Conservation (phyloP, 2,113 vertebrate species). For the Candoia aspera region DNA sequence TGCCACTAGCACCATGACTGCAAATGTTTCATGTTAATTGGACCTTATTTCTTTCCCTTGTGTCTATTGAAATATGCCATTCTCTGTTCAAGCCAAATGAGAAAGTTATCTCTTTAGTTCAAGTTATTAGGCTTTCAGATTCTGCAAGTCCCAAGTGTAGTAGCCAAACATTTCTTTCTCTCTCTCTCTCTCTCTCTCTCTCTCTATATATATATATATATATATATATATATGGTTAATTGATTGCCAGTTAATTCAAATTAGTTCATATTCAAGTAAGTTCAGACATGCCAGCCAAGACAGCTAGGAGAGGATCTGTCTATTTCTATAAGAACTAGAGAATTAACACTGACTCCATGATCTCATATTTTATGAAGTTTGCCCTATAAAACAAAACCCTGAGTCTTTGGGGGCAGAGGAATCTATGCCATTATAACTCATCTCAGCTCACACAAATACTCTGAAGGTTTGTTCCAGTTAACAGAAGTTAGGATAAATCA, state of each 20-base stretch:
- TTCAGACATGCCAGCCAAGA: neutral
- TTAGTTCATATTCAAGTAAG: constrained; percentile 23
- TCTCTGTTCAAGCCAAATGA: constrained; percentile 17
- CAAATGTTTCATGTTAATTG: constrained; percentile 19
- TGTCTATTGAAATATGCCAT: constrained; percentile 13
- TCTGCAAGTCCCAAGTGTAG: constrained; percentile 13
- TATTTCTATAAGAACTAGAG: neutral
- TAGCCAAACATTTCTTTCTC: neutral
- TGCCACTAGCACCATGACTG: neutral
- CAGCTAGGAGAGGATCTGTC: neutral
- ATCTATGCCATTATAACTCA: neutral
- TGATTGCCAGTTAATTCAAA: constrained; percentile 36
- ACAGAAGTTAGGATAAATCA: neutral
- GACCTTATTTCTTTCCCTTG: constrained; percentile 19
- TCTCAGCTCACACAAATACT: neutral
- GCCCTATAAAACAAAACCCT: neutral
- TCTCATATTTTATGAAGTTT: neutral
- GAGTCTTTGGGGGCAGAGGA: neutral
- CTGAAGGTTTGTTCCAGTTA: neutral
- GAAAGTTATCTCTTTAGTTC: constrained; percentile 32
- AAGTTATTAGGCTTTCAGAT: constrained; percentile 23
- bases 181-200: too few relatives aligned
- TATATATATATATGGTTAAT: too few relatives aligned
- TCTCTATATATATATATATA: too few relatives aligned
- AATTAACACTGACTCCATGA: neutral